Percentiles rank a stretch among this genome's conserved stretches.
phyloP scores from a whole-genome alignment of 2,113 vertebrate genomes.

The Rhynchomys soricoides region DNA sequence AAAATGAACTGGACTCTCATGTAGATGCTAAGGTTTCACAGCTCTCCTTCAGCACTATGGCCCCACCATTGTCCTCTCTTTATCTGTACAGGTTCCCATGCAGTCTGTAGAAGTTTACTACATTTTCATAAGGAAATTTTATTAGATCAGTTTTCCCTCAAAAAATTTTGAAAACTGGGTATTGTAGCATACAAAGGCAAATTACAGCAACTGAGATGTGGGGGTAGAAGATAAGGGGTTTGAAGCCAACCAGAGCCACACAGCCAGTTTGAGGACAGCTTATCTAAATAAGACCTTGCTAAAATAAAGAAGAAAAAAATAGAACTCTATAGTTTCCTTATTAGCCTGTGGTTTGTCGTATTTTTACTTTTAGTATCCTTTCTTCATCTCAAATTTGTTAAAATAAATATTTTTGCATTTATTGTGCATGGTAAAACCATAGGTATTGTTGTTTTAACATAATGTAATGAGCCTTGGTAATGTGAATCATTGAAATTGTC shows the following conservation, averaged over 20 bases:
- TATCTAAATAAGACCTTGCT: neutral
- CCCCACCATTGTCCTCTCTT: neutral
- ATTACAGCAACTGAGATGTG: neutral
- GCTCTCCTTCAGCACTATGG: neutral
- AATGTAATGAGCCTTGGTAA: neutral
- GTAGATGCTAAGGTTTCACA: neutral
- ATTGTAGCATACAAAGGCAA: neutral
- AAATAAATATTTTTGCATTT: constrained; percentile 69
- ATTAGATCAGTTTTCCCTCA: constrained; percentile 64
- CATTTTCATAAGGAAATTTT: constrained; percentile 71
- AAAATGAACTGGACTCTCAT: neutral
- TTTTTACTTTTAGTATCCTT: neutral
- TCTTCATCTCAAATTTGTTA: constrained; percentile 56
- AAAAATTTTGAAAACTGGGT: constrained; percentile 1
- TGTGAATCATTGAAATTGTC: neutral
- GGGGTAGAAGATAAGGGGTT: neutral
- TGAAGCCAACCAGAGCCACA: neutral
- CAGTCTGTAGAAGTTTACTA: constrained; percentile 49
- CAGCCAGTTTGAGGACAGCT: neutral
- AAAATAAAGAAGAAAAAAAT: neutral
- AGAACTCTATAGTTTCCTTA: constrained; percentile 69
- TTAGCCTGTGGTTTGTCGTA: neutral
- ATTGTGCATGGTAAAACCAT: constrained; percentile 61
- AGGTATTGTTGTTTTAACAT: neutral
- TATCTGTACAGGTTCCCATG: neutral